Percentiles rank a stretch among this genome's conserved stretches.
Evolutionary conservation across 2,797 vertebrate genomes (phyloP).

Genomic region (Melopsittacus undulatus): DNA sequence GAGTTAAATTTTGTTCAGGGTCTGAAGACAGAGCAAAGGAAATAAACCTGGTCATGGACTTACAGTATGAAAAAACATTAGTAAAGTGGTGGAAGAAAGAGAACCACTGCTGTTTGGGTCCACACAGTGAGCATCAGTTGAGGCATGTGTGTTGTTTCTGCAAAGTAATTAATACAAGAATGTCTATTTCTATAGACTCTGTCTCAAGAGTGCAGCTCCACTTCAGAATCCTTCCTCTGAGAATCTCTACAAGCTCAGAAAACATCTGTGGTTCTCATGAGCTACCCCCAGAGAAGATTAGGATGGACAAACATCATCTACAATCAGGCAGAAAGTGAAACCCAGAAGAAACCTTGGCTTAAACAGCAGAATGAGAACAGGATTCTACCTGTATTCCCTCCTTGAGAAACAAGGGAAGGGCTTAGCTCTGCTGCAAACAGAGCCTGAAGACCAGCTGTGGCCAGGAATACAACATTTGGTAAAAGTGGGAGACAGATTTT

Average conservation of each 20-base stretch:
- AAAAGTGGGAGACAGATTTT: neutral
- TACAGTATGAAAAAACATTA: neutral
- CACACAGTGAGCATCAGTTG: neutral
- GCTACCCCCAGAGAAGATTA: slow-evolving; percentile 1
- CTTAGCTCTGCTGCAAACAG: neutral
- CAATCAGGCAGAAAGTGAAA: slow-evolving; percentile 4
- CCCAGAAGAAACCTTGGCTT: slow-evolving; percentile 22
- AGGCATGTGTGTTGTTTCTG: neutral
- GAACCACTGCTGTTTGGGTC: neutral
- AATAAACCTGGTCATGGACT: neutral
- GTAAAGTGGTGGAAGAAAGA: neutral
- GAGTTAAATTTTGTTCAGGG: neutral
- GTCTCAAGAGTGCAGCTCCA: neutral
- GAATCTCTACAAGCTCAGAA: neutral
- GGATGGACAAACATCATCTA: slow-evolving; percentile 16
- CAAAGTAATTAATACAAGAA: neutral
- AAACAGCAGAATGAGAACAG: neutral
- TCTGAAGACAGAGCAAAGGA: neutral
- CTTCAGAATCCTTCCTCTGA: neutral
- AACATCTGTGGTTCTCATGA: slow-evolving; percentile 5
- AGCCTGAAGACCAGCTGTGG: neutral
- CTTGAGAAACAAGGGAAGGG: neutral
- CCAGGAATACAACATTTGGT: neutral
- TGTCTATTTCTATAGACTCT: neutral
- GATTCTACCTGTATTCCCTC: neutral